Base-by-base conservation (phyloP, 2,113 vertebrate genomes). In the Heteronetta atricapilla region DNA sequence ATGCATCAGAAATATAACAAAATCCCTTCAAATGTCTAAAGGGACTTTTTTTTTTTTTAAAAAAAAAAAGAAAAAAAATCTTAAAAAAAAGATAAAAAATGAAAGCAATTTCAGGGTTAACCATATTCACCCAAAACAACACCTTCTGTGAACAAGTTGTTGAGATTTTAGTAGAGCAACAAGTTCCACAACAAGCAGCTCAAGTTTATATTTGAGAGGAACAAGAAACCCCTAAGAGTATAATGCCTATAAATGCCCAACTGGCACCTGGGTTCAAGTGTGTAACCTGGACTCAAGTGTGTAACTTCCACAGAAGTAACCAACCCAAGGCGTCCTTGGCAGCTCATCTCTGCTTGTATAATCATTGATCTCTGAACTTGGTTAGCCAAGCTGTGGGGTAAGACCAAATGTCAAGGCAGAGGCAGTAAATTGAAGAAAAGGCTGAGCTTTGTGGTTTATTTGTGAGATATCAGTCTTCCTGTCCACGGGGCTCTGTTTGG, bases 1-100 rank as follows among this genome's bases (percentile, higher is more conserved):
- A 86, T 73, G 83, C 64, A 93, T 53, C 74, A 94, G 69, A 96
- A 90, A 86, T 86, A 88, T 26, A 92, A 90, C 81, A 92, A 93
- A 95, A 93, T 68, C 53, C 53, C 28, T 91, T 83, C 82, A 88
- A 88, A 92, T 0, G 2, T 72, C 93, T 93, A 72, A 88, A 86
- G 90, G 86, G 78, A 95, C 60, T 64, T 81, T 86, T 64, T 92
- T 81, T 68, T 36, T 64, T 42, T n/a, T n/a, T n/a, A n/a, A n/a
- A n/a, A n/a, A n/a, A n/a, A 48, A 60, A 69, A 60, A 69, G 67
- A 53, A 64, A 40, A 38, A 38, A 38, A 10, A 38, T 38, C 16
- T 42, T 21, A 25, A 40, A 52, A 33, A 21, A 59, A 22, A 23
- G 33, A 66, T 38, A 38, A 42, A 82, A 89, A 76, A 11, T 48